A percentile compares a stretch with the other conserved stretches of the same genome.
phyloP scores from a whole-genome alignment of 2,797 vertebrate species.

The Philypnodon macrostomus region DNA sequence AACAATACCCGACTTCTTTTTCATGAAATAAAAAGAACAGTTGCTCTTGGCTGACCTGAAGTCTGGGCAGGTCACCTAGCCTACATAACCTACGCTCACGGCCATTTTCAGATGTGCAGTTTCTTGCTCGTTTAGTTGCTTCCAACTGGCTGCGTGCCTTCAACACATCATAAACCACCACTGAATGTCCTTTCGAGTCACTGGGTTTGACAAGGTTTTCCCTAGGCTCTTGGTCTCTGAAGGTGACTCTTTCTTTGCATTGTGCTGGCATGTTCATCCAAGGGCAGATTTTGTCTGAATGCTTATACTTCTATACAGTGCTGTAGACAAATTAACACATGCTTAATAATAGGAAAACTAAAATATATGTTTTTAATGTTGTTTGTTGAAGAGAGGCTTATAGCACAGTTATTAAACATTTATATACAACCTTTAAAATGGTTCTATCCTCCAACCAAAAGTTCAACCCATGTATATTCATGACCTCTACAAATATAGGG shows the following conservation, averaged over 20 bases:
- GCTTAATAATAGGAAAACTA: too few species aligned
- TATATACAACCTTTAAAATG: too few species aligned
- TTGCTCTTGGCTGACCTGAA: constrained; percentile 45
- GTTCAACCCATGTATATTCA: too few species aligned
- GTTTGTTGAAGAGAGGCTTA: too few species aligned
- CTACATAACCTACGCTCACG: constrained; percentile 29
- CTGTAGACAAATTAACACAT: too few species aligned
- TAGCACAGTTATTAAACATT: too few species aligned
- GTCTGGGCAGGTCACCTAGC: constrained; percentile 40
- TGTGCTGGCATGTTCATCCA: constrained; percentile 30
- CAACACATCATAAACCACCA: constrained; percentile 27
- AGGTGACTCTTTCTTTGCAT: constrained; percentile 42
- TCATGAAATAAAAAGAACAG: constrained; percentile 45
- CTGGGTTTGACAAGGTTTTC: constrained; percentile 53
- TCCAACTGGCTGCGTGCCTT: constrained; percentile 48
- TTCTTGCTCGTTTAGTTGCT: constrained; percentile 41
- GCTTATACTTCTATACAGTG: too few species aligned
- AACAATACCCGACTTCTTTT: constrained; percentile 30
- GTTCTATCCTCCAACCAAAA: too few species aligned
- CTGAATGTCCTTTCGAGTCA: constrained; percentile 58
- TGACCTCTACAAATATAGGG: too few species aligned
- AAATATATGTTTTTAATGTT: too few species aligned
- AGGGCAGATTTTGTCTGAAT: constrained; percentile 22
- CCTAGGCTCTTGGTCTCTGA: constrained; percentile 36
- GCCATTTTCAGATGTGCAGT: constrained; percentile 39